Percentiles rank a stretch among this genome's conserved stretches.
Conservation (phyloP, 2,113 vertebrate species). For the Diphyllodes magnificus region DNA sequence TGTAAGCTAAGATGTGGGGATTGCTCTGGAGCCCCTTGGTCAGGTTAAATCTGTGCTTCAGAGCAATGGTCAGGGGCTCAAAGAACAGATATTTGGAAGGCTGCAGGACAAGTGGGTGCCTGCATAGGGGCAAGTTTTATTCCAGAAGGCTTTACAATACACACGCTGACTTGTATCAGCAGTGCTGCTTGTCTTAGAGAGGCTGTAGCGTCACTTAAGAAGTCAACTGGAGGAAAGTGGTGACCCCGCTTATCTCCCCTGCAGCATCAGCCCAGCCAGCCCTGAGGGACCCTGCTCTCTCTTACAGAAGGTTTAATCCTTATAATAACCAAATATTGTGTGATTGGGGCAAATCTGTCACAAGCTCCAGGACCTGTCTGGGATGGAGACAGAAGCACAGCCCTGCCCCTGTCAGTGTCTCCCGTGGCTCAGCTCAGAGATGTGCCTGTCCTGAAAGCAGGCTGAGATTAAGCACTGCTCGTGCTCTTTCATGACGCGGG, state of each 20-base stretch:
- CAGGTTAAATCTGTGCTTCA: not conserved
- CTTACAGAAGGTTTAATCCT: not conserved
- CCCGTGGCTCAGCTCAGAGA: not conserved
- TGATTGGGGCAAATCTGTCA: not conserved
- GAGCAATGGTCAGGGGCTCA: not conserved
- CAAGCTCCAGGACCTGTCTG: not conserved
- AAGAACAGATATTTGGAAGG: not conserved
- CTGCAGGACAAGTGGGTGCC: not conserved
- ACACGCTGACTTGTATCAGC: fast-evolving
- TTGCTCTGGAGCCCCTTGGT: not conserved
- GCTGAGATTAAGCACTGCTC: not conserved
- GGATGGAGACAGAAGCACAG: not conserved
- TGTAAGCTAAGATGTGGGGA: fast-evolving
- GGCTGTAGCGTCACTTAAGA: not conserved
- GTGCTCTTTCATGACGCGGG: not conserved
- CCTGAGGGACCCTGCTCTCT: not conserved
- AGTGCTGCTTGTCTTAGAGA: not conserved
- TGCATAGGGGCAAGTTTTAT: not conserved
- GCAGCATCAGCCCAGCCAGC: not conserved
- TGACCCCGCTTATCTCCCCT: not conserved
- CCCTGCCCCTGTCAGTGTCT: not conserved
- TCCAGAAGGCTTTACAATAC: not conserved
- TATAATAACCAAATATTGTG: not conserved
- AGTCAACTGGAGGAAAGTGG: not conserved
- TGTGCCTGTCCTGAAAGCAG: not conserved